phyloP scores from a whole-genome alignment of 2,888 invertebrate genomes.

The Silvanus unidentatus region DNA sequence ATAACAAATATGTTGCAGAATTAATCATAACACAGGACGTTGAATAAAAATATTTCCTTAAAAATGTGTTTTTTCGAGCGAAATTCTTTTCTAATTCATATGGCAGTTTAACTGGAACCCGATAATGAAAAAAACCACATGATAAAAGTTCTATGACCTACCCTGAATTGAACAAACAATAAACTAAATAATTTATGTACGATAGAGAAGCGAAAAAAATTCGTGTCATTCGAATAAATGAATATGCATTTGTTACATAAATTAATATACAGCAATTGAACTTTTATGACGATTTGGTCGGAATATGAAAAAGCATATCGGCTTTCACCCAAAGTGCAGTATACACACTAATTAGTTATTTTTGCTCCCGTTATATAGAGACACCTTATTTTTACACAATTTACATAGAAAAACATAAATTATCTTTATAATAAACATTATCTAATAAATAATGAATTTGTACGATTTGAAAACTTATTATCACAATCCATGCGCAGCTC shows the following conservation, averaged over 20 bases:
- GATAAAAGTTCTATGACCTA: conserved; percentile 46
- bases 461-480: background rate
- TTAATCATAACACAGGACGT: too few relatives aligned
- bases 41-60: too few relatives aligned
- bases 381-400: background rate
- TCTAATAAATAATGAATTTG: background rate
- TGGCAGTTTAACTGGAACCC: too few relatives aligned
- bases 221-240: conserved; percentile 11
- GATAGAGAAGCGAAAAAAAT: conserved; percentile 15
- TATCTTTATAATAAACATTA: background rate
- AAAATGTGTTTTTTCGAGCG: too few relatives aligned
- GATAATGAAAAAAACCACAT: conserved; percentile 31
- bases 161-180: conserved; percentile 26
- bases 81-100: too few relatives aligned
- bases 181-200: conserved; percentile 26
- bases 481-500: background rate
- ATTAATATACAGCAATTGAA: background rate
- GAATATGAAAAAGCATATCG: too few relatives aligned
- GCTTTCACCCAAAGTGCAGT: too few relatives aligned
- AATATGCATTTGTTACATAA: conserved; percentile 14
- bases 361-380: too few relatives aligned
- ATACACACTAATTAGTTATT: too few relatives aligned
- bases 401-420: background rate
- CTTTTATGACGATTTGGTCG: background rate
- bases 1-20: too few relatives aligned